These are phyloP conservation scores for Ancistrus triradiatus DNA, from an alignment of 2,113 vertebrate genomes.

Conservation along the genomic window DNA sequence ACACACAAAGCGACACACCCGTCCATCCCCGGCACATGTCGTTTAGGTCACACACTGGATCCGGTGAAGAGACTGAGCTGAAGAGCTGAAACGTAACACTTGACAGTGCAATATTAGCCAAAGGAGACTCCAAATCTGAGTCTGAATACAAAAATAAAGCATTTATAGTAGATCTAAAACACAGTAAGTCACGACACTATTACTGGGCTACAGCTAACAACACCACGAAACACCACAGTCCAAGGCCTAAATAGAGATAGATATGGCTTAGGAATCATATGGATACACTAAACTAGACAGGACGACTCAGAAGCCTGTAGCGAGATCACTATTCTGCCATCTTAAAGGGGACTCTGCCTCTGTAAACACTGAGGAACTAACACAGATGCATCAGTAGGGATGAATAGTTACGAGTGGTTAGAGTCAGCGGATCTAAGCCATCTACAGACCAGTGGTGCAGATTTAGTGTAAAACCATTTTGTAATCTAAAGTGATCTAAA, in stretches of 20 bases:
- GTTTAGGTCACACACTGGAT: not conserved
- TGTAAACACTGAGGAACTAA: conserved; percentile 52
- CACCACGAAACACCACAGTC: conserved; percentile 43
- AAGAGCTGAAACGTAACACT: conserved; percentile 47
- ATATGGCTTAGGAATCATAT: conserved; percentile 70
- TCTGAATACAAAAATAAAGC: conserved; percentile 75
- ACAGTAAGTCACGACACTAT: conserved; percentile 46
- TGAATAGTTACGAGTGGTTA: too few species aligned
- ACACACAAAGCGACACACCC: conserved; percentile 54
- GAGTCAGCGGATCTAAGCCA: too few species aligned
- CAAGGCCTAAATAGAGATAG: conserved; percentile 36
- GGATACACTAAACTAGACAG: conserved; percentile 47
- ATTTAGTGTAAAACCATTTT: too few species aligned
- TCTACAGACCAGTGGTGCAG: too few species aligned
- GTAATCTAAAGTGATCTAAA: too few species aligned
- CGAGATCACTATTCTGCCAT: conserved; percentile 33
- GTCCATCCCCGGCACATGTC: conserved; percentile 19
- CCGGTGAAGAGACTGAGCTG: conserved; percentile 24
- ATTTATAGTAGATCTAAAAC: conserved; percentile 56
- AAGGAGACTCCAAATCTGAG: conserved; percentile 70
- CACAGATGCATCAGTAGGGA: too few species aligned
- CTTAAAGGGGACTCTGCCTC: conserved; percentile 65
- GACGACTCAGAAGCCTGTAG: conserved; percentile 41
- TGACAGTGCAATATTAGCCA: conserved; percentile 58
- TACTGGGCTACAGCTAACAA: conserved; percentile 54